phyloP scores from a whole-genome alignment of 2,113 vertebrate genomes.

The Cinclus cinclus region DNA sequence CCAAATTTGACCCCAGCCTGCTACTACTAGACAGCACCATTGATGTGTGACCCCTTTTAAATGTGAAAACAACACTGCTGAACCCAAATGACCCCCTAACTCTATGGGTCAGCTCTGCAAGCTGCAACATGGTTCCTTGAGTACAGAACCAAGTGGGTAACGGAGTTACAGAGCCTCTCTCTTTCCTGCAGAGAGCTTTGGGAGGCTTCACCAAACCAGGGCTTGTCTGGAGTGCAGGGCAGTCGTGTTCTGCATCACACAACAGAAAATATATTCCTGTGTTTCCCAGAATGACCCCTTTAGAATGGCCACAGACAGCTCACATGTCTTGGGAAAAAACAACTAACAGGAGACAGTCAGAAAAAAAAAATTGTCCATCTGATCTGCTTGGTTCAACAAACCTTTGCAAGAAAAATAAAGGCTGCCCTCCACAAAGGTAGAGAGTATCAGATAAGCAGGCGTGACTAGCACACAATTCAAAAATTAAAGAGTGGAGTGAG shows the following conservation, averaged over 20 bases:
- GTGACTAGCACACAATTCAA: neutral
- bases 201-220: neutral
- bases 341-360: neutral
- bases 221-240: neutral
- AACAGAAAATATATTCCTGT: neutral
- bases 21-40: neutral
- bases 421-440: neutral
- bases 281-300: neutral
- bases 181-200: neutral
- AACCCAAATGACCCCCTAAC: neutral
- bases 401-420: neutral
- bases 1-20: neutral
- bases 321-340: neutral
- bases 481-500: accelerated
- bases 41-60: neutral
- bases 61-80: neutral
- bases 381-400: neutral
- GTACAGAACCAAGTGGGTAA: neutral
- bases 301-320: neutral
- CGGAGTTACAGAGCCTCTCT: neutral
- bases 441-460: neutral
- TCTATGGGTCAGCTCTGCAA: neutral
- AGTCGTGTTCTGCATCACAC: accelerated
- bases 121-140: neutral
- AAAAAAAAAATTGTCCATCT: neutral